Base-by-base conservation (phyloP, 2,113 vertebrate species). In the Tragelaphus buxtoni region DNA sequence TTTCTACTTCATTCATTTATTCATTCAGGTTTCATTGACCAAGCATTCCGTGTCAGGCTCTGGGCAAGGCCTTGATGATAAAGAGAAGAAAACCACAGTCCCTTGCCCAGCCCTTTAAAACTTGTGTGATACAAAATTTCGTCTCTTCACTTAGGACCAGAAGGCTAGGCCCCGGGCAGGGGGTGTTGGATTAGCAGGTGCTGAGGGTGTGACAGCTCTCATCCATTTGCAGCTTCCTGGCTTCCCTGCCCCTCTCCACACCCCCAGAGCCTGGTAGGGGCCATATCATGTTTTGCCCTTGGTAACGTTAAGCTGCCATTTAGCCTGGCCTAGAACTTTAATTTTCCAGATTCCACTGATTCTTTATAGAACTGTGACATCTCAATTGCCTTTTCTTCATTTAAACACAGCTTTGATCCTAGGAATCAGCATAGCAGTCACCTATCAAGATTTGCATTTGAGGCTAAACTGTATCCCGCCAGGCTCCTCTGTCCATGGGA, bases 41-140 rank as follows among this genome's bases (percentile, higher is more conserved):
- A 3, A 4, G 2, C 35, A 30, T 88, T 92, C 16, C 42, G 42
- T 92, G 91, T 89, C 47, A 55, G 58, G 86, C 56, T 69, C 85
- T 74, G 9, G 95, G 42, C 63, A 65, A 60, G 58, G 89, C 97
- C 95, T 88, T 82, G 53, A 72, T 72, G 93, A 94, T 32, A 20
- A 18, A 24, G 47, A 82, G 79, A 79, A 84, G 85, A 76, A 91
- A 96, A 93, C 69, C 94, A 77, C 69, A 85, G 24, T 16, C 49
- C 11, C 47, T 32, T 4, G 22, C 42, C 22, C 9, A 30, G 77
- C 32, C 72, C 60, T 49, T 88, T 20, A 47, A 80, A 10, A 84
- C 79, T 39, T 39, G 39, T 58, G 24, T 82, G 20, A 61, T 32
- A 7, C 2, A 51, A 82, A 79, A 39, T 56, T 55, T 65, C 47